These are phyloP conservation scores for Oncorhynchus nerka DNA, from an alignment of 2,113 vertebrate species.

Conservation along the genomic window DNA sequence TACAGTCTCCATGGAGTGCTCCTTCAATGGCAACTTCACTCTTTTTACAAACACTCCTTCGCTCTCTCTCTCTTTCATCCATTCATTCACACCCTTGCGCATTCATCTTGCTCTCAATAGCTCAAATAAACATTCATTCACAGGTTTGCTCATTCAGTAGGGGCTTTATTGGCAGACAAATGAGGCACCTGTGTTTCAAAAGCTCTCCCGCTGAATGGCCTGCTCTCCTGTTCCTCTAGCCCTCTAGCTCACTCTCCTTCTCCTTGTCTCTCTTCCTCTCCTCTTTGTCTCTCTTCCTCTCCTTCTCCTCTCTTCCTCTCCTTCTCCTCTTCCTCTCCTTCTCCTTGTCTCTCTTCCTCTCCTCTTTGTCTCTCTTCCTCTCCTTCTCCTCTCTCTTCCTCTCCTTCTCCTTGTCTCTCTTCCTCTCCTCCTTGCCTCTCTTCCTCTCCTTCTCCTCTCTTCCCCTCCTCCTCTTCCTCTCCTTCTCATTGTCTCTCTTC, in stretches of 20 bases:
- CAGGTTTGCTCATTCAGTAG: conserved; percentile 65
- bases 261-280: background rate
- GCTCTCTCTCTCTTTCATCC: conserved; percentile 29
- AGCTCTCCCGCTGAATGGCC: conserved; percentile 60
- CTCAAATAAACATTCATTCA: conserved; percentile 61
- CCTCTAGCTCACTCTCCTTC: conserved; percentile 1
- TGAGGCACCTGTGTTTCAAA: conserved; percentile 71
- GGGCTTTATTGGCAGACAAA: conserved; percentile 68
- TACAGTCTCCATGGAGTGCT: conserved; percentile 28
- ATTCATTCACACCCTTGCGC: conserved; percentile 53
- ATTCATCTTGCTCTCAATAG: conserved; percentile 56
- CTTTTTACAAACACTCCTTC: background rate
- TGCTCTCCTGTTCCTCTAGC: conserved; percentile 46
- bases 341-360: background rate
- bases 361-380: too few species aligned
- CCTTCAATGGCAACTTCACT: background rate
- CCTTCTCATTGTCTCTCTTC: too few species aligned
- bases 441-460: too few species aligned
- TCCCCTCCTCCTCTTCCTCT: too few species aligned
- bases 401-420: too few species aligned
- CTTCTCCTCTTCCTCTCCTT: too few species aligned
- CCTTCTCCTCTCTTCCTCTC: background rate
- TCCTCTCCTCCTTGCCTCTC: too few species aligned
- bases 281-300: background rate
- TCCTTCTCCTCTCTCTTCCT: too few species aligned